Conservation (phyloP, 2,888 invertebrate genomes). For the Agrotis segetum region DNA sequence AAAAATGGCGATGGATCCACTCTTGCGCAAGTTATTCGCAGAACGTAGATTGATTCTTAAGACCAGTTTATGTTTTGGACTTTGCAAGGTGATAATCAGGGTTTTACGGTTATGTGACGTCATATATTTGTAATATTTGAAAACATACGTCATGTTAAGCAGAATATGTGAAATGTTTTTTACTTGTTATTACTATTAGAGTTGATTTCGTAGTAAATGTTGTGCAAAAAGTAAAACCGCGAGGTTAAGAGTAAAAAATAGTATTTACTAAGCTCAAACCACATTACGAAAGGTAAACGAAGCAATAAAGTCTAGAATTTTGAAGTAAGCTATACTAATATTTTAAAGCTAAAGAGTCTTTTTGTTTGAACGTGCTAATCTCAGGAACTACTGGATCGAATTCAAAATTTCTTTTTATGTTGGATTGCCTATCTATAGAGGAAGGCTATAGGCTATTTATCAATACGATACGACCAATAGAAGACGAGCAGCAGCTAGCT, state of each 20-base stretch:
- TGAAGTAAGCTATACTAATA: no score
- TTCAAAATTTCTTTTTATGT: no score
- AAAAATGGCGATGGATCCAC: conserved; percentile 3
- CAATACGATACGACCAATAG: no score
- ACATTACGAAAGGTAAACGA: background rate
- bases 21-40: conserved; percentile 42
- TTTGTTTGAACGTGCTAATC: no score
- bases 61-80: conserved; percentile 22
- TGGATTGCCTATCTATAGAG: no score
- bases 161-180: conserved; percentile 12
- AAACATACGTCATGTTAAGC: conserved; percentile 26
- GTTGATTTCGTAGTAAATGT: background rate
- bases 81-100: conserved; percentile 41
- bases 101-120: conserved; percentile 31
- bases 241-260: background rate
- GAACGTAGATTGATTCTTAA: conserved; percentile 28
- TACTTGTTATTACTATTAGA: background rate
- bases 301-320: background rate
- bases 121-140: conserved; percentile 8
- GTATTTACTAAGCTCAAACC: background rate
- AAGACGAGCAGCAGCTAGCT: no score
- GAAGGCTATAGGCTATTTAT: no score
- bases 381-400: no score
- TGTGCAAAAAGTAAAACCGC: conserved; percentile 6
- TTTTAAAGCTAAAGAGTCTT: no score